These are phyloP conservation scores for Ceratitis capitata DNA, from an alignment of 1,140 invertebrate species.

Conservation along the genomic window DNA sequence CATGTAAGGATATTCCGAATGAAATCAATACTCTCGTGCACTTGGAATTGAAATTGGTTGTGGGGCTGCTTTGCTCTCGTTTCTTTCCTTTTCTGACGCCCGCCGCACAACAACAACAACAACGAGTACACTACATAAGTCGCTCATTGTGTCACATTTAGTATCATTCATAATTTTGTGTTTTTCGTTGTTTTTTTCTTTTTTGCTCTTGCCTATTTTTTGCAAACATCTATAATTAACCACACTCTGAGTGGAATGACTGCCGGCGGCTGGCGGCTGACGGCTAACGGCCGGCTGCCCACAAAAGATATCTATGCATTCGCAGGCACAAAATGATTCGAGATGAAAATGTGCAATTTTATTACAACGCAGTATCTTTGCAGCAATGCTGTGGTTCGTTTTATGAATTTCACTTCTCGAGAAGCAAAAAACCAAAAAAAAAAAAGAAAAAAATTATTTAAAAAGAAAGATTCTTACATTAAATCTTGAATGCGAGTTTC, in stretches of 20 bases:
- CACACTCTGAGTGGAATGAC: conserved; percentile 9
- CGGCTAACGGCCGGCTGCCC: not conserved
- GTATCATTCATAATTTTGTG: conserved; percentile 23
- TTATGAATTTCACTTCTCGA: not conserved
- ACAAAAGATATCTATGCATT: conserved; percentile 13
- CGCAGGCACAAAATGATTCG: not conserved
- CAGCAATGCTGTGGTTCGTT: not conserved
- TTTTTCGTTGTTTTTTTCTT: too few relatives aligned
- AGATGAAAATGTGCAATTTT: not conserved
- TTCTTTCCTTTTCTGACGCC: too few relatives aligned
- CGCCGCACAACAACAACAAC: too few relatives aligned
- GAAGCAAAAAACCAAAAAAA: not conserved
- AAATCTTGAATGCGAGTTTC: not conserved
- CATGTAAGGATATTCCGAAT: not conserved
- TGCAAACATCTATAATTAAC: conserved; percentile 35
- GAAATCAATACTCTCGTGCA: conserved; percentile 13
- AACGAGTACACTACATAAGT: not conserved
- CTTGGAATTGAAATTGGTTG: not conserved
- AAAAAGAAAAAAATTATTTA: not conserved
- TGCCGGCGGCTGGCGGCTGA: too few relatives aligned
- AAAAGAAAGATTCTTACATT: not conserved
- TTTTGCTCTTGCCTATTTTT: not conserved
- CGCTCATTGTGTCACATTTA: not conserved
- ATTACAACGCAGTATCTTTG: not conserved
- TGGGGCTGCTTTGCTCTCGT: too few relatives aligned